phyloP scores from a whole-genome alignment of 2,888 invertebrate genomes.

The Rhorus exstirpatorius region DNA sequence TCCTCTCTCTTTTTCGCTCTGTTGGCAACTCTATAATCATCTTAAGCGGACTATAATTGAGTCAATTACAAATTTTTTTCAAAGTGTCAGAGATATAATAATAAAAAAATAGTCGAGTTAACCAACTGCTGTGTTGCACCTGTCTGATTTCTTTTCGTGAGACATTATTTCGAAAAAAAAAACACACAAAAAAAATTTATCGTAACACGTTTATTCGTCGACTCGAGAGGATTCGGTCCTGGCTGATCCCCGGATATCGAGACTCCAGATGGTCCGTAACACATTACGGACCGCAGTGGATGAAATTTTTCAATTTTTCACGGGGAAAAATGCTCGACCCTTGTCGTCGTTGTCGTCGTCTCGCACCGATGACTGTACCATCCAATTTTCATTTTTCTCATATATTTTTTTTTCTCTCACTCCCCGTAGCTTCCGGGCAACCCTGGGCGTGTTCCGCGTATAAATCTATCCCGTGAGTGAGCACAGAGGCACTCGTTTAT shows the following conservation, averaged over 20 bases:
- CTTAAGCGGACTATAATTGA: constrained; percentile 80
- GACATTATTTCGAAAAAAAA: constrained; percentile 3
- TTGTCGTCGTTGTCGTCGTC: constrained; percentile 65
- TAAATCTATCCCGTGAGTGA: constrained; percentile 57
- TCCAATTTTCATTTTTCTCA: constrained; percentile 59
- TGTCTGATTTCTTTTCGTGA: constrained; percentile 42
- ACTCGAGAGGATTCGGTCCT: not conserved
- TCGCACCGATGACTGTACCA: constrained; percentile 46
- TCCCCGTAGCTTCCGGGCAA: constrained; percentile 55
- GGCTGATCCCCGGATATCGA: not conserved
- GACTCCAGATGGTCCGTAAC: constrained; percentile 59
- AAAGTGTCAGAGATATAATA: constrained; percentile 44
- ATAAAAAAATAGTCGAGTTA: constrained; percentile 36
- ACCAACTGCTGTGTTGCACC: constrained; percentile 24
- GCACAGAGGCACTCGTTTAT: constrained; percentile 1
- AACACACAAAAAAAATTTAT: not conserved
- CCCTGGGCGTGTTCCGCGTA: constrained; percentile 61
- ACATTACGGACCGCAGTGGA: constrained; percentile 31
- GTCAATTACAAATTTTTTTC: constrained; percentile 74
- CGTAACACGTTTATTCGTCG: constrained; percentile 14
- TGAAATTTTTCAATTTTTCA: constrained; percentile 60
- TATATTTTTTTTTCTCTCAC: constrained; percentile 31
- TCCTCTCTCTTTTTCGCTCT: constrained; percentile 22
- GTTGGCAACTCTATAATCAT: constrained; percentile 65
- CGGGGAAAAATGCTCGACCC: constrained; percentile 43